These are phyloP conservation scores for Morelia viridis DNA, from an alignment of 2,797 vertebrate genomes.

Conservation along the genomic window DNA sequence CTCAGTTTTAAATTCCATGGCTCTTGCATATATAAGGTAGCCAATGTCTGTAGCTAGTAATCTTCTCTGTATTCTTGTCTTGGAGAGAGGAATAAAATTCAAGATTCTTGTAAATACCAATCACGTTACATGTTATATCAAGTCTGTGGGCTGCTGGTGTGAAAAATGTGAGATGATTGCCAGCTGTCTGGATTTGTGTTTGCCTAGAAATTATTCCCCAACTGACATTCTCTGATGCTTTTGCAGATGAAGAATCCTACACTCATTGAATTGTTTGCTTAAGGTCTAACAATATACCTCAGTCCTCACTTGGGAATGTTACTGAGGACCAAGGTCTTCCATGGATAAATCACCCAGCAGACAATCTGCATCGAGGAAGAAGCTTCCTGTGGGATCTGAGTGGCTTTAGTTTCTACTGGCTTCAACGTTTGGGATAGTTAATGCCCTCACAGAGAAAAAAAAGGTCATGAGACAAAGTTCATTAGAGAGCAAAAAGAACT, in stretches of 20 bases:
- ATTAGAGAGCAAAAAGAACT: not conserved
- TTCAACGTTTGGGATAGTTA: not conserved
- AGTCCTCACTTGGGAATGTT: not conserved
- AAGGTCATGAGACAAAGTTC: not conserved
- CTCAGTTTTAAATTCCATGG: conserved; percentile 68
- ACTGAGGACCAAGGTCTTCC: not conserved
- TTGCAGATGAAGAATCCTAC: conserved; percentile 68
- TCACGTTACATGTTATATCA: not conserved
- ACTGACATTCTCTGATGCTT: not conserved
- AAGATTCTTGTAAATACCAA: conserved; percentile 19
- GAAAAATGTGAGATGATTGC: not conserved
- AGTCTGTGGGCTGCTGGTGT: not conserved
- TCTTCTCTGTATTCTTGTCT: conserved; percentile 74
- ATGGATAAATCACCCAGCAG: not conserved
- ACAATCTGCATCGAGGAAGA: not conserved
- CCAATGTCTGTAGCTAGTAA: conserved; percentile 52
- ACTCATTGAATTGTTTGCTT: conserved; percentile 1
- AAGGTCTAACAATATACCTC: not conserved
- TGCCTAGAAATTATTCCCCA: not conserved
- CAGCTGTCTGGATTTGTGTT: not conserved
- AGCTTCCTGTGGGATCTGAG: not conserved
- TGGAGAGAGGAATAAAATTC: conserved; percentile 50
- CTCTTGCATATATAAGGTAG: conserved; percentile 70
- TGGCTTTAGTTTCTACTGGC: not conserved
- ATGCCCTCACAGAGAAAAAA: not conserved